Base-by-base conservation (phyloP, 2,888 invertebrate genomes). In the Netelia fuscicornis region DNA sequence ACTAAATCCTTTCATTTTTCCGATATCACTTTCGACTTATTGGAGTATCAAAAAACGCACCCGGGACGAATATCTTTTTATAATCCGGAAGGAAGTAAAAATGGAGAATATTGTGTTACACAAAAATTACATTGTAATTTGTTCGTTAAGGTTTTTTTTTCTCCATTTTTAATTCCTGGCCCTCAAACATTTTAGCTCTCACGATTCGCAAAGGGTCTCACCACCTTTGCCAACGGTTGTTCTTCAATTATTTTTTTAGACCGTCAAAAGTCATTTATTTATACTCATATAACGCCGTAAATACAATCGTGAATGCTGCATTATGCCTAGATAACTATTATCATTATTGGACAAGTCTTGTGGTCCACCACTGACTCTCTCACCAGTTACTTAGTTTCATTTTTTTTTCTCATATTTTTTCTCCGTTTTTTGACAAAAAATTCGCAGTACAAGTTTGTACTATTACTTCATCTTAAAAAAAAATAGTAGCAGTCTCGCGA, bases 291-390 rank as follows among this genome's bases (percentile, higher is more conserved):
- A 86, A 86, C 86, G 76, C 81, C 87, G 87, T 71, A 87, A 83
- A 74, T 86, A 85, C 86, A 80, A 84, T 87, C 86, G 84, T 88
- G 86, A 87, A 87, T 84, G 83, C 86, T 83, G 82, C 78, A 83
- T 86, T 78, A 84, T 81, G 84, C 84, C 84, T 84, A 84, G 74
- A 78, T 81, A 84, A 84, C 84, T 84, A 84, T 84, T 84, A 84
- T 81, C 74, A 80, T 84, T 84, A 84, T 84, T 81, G 84, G 84
- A 84, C 84, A 81, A 84, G 74, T 78, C 79, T 74, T 68, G 48
- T 23, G 48, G 70, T 20, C 78, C 76, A 54, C 71, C 71, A 67
- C 81, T 62, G 52, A 65, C 84, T 84, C 76, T 81, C 81, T 81
- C 81, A 23, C 84, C 74, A 62, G 72, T 81, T 80, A 64, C 79